These are phyloP conservation scores for Chondrosia reniformis DNA, from an alignment of 37 sponge, comb jelly and placozoan genomes.

Conservation along the genomic window DNA sequence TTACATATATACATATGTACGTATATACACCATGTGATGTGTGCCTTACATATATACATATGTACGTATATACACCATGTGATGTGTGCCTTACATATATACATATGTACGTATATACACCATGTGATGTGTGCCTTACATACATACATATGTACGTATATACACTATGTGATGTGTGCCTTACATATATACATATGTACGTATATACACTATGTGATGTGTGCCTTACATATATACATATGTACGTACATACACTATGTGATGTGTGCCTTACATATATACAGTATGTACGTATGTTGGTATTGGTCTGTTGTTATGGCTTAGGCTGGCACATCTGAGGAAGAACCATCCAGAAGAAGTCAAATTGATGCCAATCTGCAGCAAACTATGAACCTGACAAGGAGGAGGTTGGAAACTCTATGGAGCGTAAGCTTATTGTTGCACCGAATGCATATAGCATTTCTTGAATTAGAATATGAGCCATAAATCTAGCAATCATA, in stretches of 20 bases:
- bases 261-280: neutral
- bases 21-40: too few relatives aligned
- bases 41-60: too few relatives aligned
- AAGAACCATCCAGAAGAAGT: slow-evolving; percentile 36
- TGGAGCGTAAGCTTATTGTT: slow-evolving; percentile 45
- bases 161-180: neutral
- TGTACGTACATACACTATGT: neutral
- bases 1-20: too few relatives aligned
- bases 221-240: neutral
- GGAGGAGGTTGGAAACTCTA: slow-evolving; percentile 79
- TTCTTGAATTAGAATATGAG: too few relatives aligned
- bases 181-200: neutral
- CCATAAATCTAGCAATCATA: too few relatives aligned
- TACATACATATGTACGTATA: neutral
- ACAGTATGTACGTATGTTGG: neutral
- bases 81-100: too few relatives aligned
- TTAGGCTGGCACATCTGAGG: slow-evolving; percentile 13
- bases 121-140: neutral
- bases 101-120: slow-evolving; percentile 3
- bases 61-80: too few relatives aligned
- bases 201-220: neutral
- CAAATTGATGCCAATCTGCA: slow-evolving; percentile 80
- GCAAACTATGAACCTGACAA: slow-evolving; percentile 85
- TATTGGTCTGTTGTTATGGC: neutral
- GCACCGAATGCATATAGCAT: too few relatives aligned